phyloP scores from a whole-genome alignment of 1,140 invertebrate genomes.

The Drosophila elegans region DNA sequence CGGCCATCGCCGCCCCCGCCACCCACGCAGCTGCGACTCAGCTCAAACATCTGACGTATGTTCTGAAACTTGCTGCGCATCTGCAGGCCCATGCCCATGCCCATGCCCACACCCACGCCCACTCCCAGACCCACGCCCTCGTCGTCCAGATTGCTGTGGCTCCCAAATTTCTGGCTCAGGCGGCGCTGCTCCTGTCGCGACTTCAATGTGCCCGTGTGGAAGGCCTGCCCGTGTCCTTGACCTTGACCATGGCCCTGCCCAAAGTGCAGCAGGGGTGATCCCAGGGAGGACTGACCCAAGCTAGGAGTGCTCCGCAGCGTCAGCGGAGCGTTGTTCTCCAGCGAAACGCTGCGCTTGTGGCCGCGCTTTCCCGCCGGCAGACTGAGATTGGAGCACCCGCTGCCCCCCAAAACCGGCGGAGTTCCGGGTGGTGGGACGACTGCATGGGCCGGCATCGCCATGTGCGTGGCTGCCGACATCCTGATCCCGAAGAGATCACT shows the following conservation, averaged over 20 bases:
- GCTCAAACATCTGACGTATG: slow-evolving; percentile 83
- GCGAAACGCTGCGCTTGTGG: slow-evolving; percentile 77
- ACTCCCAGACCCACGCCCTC: slow-evolving; percentile 35
- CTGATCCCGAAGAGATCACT: slow-evolving; percentile 8
- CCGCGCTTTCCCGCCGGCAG: slow-evolving; percentile 63
- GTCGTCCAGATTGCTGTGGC: slow-evolving; percentile 80
- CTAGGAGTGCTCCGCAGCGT: slow-evolving; percentile 56
- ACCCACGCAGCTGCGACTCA: slow-evolving; percentile 64
- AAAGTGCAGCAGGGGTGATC: slow-evolving; percentile 59
- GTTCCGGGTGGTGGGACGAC: slow-evolving; percentile 30
- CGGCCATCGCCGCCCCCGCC: slow-evolving; percentile 7
- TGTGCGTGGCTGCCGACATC: slow-evolving; percentile 70
- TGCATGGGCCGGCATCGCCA: slow-evolving; percentile 66
- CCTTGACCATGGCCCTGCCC: slow-evolving; percentile 5
- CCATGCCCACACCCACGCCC: slow-evolving; percentile 16
- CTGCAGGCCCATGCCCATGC: slow-evolving; percentile 31
- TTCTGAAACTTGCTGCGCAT: slow-evolving; percentile 82
- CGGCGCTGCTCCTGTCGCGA: slow-evolving; percentile 80
- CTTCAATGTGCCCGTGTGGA: slow-evolving; percentile 80
- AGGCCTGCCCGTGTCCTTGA: slow-evolving; percentile 8
- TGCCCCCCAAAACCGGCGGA: slow-evolving; percentile 13
- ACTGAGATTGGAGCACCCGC: slow-evolving; percentile 3
- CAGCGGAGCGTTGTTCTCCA: slow-evolving; percentile 74
- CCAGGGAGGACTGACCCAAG: slow-evolving; percentile 52
- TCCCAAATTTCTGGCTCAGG: slow-evolving; percentile 78